Percentiles rank a stretch among this genome's conserved stretches.
These are phyloP conservation scores for Lasioglossum zephyrum DNA, from an alignment of 2,888 invertebrate species.

Conservation along the genomic window DNA sequence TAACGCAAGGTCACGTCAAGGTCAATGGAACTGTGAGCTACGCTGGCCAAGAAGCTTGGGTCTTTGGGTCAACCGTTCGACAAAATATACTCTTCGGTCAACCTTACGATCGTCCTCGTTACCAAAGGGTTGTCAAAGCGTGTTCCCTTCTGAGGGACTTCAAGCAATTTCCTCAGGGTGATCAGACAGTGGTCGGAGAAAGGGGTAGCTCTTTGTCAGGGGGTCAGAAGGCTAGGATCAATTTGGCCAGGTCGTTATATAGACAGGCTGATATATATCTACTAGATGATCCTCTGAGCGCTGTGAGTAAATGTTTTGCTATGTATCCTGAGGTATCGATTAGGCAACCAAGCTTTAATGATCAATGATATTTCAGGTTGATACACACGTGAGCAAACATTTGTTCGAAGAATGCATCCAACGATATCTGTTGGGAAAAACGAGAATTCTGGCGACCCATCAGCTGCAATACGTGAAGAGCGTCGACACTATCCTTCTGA, in stretches of 20 bases:
- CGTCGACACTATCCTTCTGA: slow-evolving; percentile 78
- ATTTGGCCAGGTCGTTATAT: slow-evolving; percentile 91
- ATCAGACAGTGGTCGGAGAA: slow-evolving; percentile 90
- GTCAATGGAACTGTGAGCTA: slow-evolving; percentile 89
- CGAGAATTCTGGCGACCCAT: slow-evolving; percentile 91
- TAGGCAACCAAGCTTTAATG: too few relatives aligned
- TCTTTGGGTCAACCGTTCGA: slow-evolving; percentile 90
- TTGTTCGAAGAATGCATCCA: slow-evolving; percentile 90
- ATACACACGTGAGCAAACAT: slow-evolving; percentile 90
- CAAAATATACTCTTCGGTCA: slow-evolving; percentile 95
- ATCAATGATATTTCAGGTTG: slow-evolving; percentile 84
- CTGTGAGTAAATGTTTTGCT: slow-evolving; percentile 83
- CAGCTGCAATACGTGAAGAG: slow-evolving; percentile 89
- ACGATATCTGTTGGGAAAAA: slow-evolving; percentile 88
- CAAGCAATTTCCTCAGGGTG: slow-evolving; percentile 88
- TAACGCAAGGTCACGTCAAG: slow-evolving; percentile 86
- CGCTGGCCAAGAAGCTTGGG: slow-evolving; percentile 94
- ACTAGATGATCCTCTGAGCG: slow-evolving; percentile 92
- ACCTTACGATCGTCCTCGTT: slow-evolving; percentile 87
- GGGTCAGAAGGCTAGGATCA: slow-evolving; percentile 91
- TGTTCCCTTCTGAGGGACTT: slow-evolving; percentile 85
- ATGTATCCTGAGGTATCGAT: neutral
- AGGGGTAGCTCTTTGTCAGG: slow-evolving; percentile 90
- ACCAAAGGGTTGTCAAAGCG: slow-evolving; percentile 83
- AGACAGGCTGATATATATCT: slow-evolving; percentile 92